A percentile compares a stretch with the other conserved stretches of the same genome.
These are phyloP conservation scores for Zaprionus kolodkinae DNA, from an alignment of 1,140 invertebrate species.

Conservation along the genomic window DNA sequence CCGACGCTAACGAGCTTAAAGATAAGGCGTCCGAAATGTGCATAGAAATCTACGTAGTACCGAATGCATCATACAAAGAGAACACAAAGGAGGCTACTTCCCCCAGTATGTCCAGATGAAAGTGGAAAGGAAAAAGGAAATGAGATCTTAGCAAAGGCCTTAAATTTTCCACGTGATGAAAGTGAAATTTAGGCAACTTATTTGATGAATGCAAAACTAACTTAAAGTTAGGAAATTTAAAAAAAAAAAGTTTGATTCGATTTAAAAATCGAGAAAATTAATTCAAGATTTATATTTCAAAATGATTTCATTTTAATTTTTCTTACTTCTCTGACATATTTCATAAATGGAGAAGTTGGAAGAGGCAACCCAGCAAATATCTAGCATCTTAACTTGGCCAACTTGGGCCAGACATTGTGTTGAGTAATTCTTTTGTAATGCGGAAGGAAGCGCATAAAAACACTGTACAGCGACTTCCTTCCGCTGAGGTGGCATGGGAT, in stretches of 20 bases:
- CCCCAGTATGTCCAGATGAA: background rate
- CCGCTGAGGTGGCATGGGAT: background rate
- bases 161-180: background rate
- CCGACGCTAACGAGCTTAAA: slow-evolving; percentile 70
- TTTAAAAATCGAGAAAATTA: background rate
- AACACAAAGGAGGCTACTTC: no score
- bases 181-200: background rate
- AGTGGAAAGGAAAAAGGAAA: background rate
- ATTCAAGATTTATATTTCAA: background rate
- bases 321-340: slow-evolving; percentile 8
- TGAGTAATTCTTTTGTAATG: slow-evolving; percentile 81
- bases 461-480: slow-evolving; percentile 63
- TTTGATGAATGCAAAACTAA: background rate
- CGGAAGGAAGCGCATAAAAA: slow-evolving; percentile 75
- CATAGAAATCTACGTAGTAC: slow-evolving; percentile 41
- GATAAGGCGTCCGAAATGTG: slow-evolving; percentile 49
- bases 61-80: slow-evolving; percentile 3
- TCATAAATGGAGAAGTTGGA: background rate
- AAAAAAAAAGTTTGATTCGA: background rate
- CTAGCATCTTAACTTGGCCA: slow-evolving; percentile 38
- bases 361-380: slow-evolving; percentile 22
- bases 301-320: slow-evolving; percentile 2
- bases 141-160: background rate
- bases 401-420: slow-evolving; percentile 72
- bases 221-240: background rate